These are phyloP conservation scores for Magallana angulata DNA, from an alignment of 1,140 invertebrate species.

Conservation along the genomic window DNA sequence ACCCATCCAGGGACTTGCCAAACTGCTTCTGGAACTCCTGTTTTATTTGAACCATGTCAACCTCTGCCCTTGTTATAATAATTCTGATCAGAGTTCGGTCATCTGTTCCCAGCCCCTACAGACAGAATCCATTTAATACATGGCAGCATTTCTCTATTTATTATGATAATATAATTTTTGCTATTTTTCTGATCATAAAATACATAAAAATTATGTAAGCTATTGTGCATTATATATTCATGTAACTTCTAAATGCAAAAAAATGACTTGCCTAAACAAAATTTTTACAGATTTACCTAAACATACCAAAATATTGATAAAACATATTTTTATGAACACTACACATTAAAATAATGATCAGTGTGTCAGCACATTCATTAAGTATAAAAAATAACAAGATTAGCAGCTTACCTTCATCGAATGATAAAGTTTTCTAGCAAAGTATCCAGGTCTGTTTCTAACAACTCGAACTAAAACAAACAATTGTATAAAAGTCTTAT, in stretches of 20 bases:
- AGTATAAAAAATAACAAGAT: neutral
- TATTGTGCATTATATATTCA: too few species aligned
- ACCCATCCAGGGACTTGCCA: conserved; percentile 72
- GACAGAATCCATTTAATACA: neutral
- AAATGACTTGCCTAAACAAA: too few species aligned
- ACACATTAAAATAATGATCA: too few species aligned
- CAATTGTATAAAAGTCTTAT: too few species aligned
- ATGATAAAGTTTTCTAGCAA: conserved; percentile 78
- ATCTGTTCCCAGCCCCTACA: conserved; percentile 79
- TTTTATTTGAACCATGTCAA: conserved; percentile 82
- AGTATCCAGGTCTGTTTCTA: conserved; percentile 74
- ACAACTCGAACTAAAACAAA: conserved; percentile 74
- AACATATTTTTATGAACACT: neutral
- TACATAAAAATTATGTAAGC: too few species aligned
- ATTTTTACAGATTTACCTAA: neutral
- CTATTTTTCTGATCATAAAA: neutral
- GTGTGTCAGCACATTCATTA: neutral
- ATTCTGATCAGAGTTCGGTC: conserved; percentile 79
- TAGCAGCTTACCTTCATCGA: conserved; percentile 77
- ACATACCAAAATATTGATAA: neutral
- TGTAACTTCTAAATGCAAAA: too few species aligned
- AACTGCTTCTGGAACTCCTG: conserved; percentile 79
- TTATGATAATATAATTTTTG: neutral
- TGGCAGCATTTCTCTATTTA: neutral
- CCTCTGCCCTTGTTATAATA: conserved; percentile 80